Evolutionary conservation across 2,113 vertebrate species (phyloP).

Genomic region (Halcyon senegalensis): DNA sequence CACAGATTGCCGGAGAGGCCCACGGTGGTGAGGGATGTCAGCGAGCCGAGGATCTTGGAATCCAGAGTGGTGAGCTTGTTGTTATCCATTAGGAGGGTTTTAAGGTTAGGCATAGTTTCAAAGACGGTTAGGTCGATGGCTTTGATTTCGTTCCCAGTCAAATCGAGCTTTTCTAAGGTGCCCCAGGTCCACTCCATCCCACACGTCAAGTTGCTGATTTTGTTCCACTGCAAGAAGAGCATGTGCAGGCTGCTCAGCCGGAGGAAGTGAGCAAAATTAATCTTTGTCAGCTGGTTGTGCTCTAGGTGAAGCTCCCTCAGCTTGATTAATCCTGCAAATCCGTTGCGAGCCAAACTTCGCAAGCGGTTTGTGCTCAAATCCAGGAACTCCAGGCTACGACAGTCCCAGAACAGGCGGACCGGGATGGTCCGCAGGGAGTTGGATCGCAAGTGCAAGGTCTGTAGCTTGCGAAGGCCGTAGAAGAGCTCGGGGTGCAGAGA

Average conservation of each 20-base stretch:
- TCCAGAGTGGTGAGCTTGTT: slow-evolving; percentile 95
- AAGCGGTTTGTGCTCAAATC: slow-evolving; percentile 97
- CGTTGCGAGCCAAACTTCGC: slow-evolving; percentile 95
- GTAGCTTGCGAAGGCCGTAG: slow-evolving; percentile 96
- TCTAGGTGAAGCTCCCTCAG: slow-evolving; percentile 97
- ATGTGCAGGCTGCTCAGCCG: slow-evolving; percentile 94
- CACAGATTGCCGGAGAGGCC: slow-evolving; percentile 96
- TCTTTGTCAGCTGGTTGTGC: slow-evolving; percentile 98
- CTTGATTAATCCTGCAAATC: slow-evolving; percentile 98
- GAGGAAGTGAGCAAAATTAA: slow-evolving; percentile 99
- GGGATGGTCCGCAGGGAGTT: slow-evolving; percentile 97
- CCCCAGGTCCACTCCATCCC: slow-evolving; percentile 98
- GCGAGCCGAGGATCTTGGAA: slow-evolving; percentile 87
- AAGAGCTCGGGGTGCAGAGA: slow-evolving; percentile 96
- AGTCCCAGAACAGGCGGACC: slow-evolving; percentile 97
- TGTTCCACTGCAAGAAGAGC: slow-evolving; percentile 98
- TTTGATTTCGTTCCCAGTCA: slow-evolving; percentile 95
- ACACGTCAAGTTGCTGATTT: slow-evolving; percentile 96
- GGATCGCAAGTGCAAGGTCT: slow-evolving; percentile 95
- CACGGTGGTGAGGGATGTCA: slow-evolving; percentile 88
- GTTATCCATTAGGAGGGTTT: slow-evolving; percentile 96
- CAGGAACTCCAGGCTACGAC: slow-evolving; percentile 97
- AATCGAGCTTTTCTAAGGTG: slow-evolving; percentile 95
- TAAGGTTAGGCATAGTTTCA: slow-evolving; percentile 95
- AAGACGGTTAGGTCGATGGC: slow-evolving; percentile 91